phyloP scores from a whole-genome alignment of 2,797 vertebrate genomes.

The Enteromius treurensis region DNA sequence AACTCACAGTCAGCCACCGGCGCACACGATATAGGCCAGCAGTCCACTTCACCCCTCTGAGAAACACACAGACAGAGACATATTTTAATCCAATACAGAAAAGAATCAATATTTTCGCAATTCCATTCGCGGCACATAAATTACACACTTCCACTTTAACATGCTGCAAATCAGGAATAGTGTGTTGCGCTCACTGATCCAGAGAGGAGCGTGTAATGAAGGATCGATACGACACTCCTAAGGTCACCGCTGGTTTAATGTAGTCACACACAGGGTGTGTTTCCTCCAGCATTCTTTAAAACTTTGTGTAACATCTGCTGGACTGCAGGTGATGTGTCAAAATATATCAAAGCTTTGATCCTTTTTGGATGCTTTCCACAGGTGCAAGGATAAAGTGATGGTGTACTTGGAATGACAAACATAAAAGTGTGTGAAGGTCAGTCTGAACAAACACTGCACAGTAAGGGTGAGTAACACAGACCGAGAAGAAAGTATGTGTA shows the following conservation, averaged over 20 bases:
- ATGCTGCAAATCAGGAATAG: slow-evolving; percentile 5
- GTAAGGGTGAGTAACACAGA: background rate
- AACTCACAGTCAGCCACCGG: slow-evolving; percentile 84
- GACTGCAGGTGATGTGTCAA: slow-evolving; percentile 29
- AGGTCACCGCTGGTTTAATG: slow-evolving; percentile 28
- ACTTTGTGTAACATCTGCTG: background rate
- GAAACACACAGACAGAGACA: slow-evolving; percentile 36
- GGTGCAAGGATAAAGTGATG: slow-evolving; percentile 20
- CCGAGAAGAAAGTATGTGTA: background rate
- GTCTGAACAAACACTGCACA: background rate
- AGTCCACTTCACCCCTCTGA: slow-evolving; percentile 87
- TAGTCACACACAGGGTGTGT: background rate
- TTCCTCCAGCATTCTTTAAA: background rate
- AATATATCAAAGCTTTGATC: slow-evolving; percentile 15
- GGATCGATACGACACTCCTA: slow-evolving; percentile 26
- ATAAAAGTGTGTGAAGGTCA: slow-evolving; percentile 32
- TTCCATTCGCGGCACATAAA: background rate
- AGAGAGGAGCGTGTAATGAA: background rate
- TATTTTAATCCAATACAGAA: background rate
- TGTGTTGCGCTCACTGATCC: slow-evolving; percentile 15
- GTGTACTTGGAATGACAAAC: background rate
- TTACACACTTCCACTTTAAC: slow-evolving; percentile 19
- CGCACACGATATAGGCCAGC: slow-evolving; percentile 83
- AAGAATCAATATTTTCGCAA: slow-evolving; percentile 30
- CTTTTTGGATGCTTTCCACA: slow-evolving; percentile 26